Evolutionary conservation across 1,140 invertebrate species (phyloP).

Genomic region (Argopecten irradians): DNA sequence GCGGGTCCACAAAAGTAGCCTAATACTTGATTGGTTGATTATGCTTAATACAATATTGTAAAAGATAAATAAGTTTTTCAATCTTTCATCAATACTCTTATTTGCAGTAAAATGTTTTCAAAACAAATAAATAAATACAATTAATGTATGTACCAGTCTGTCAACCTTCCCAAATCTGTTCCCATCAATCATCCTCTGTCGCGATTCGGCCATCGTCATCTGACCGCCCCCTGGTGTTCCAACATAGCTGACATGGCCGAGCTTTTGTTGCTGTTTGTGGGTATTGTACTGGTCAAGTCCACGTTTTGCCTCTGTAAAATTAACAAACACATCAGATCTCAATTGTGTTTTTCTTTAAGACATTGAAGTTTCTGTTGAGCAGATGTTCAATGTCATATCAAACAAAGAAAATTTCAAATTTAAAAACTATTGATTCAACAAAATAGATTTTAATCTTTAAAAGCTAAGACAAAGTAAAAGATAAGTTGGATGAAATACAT

Average conservation of each 20-base stretch:
- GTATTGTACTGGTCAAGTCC: neutral
- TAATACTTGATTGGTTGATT: too few relatives aligned
- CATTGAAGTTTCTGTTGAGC: too few relatives aligned
- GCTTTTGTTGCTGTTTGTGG: constrained; percentile 7
- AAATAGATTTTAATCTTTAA: too few relatives aligned
- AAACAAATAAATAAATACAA: neutral
- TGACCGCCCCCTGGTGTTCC: neutral
- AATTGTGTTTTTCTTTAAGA: neutral
- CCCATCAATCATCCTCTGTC: neutral
- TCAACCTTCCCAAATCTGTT: neutral
- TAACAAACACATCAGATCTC: neutral
- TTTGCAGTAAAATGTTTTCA: neutral
- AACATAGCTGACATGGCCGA: neutral
- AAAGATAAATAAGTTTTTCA: too few relatives aligned
- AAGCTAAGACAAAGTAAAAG: too few relatives aligned
- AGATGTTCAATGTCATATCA: too few relatives aligned
- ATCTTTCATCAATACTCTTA: too few relatives aligned
- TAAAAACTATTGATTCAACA: too few relatives aligned
- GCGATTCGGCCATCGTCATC: neutral
- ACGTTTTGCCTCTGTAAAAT: neutral
- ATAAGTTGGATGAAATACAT: too few relatives aligned
- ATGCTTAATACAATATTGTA: too few relatives aligned
- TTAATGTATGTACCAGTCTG: neutral
- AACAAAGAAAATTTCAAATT: too few relatives aligned
- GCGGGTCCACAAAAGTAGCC: too few relatives aligned